phyloP scores from a whole-genome alignment of 1,140 invertebrate species.

The Trinorchestia longiramus region DNA sequence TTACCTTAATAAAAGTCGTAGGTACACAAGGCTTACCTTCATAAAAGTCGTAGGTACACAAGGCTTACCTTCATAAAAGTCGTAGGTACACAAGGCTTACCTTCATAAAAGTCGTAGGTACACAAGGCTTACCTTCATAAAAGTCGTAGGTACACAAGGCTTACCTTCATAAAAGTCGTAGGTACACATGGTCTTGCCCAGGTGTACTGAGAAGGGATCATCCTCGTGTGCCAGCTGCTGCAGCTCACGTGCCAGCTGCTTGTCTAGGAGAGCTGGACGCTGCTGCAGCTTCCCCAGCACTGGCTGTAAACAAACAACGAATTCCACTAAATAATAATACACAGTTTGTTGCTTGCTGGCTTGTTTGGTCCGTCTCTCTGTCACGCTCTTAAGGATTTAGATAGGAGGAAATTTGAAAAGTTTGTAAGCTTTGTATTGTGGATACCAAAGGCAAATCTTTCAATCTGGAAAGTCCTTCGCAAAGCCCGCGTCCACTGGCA shows the following conservation, averaged over 20 bases:
- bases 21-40: background rate
- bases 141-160: background rate
- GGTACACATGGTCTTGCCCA: conserved; percentile 95
- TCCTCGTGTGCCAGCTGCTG: conserved; percentile 77
- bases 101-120: background rate
- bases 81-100: background rate
- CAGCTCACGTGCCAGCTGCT: conserved; percentile 82
- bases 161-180: conserved; percentile 97
- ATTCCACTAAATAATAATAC: no score
- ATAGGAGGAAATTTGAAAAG: no score
- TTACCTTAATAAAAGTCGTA: background rate
- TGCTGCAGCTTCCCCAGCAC: conserved; percentile 88
- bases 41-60: background rate
- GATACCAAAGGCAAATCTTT: no score
- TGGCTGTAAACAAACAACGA: conserved; percentile 75
- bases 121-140: background rate
- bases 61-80: background rate
- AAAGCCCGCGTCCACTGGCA: no score
- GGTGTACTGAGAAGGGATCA: conserved; percentile 86
- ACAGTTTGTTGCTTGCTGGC: no score
- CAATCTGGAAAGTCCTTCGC: no score
- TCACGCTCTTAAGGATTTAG: no score
- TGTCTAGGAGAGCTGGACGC: conserved; percentile 86
- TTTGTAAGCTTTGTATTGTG: no score
- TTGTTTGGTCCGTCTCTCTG: no score